Evolutionary conservation across 2,797 vertebrate species (phyloP), one percentile per base, ranked within the genome.

Genomic region (Mus spretus): DNA sequence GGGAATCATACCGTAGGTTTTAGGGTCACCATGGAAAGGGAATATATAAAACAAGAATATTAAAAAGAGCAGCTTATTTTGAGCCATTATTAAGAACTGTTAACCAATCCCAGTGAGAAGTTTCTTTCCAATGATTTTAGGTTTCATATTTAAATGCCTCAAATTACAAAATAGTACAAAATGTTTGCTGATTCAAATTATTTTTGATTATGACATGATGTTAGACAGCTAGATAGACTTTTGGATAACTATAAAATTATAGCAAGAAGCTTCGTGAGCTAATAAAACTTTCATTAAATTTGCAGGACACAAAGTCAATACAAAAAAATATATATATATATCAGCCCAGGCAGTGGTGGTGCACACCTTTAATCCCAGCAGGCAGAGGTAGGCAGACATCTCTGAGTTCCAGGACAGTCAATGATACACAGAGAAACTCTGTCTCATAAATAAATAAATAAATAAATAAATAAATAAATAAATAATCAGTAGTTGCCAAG

Each of bases 151-250:
- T 55, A 78, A 93, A 94, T 80, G n/a, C 44, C 44, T 65, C 89
- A 83, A 84, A 74, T 94, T 81, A 53, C 6, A 50, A 92, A 88
- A 85, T 53, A 63, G n/a, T 67, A 75, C 34, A 89, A 86, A 90
- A 72, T 86, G 57, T 90, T 78, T 89, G 13, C 55, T 89, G 55
- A 83, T 89, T 92, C 24, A 94, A 89, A 84, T 53, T 67, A 17
- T 77, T 9, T 83, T 20, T 65, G 13, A n/a, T 79, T 44, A 40
- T 84, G 40, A 57, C 44, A 89, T 34, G 40, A 70, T 37, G 34
- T 70, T 84, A 65, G 4, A 72, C 47, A 70, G 6, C 13, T 37
- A 55, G 20, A 37, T 28, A 72, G 20, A 87, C 22, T 19, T 55
- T 40, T 19, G 72, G 8, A 72, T 37, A 72, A 37, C n/a, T 15